Percentiles rank a stretch among this genome's conserved stretches.
Conservation (phyloP, 2,113 vertebrate genomes). For the Boulengeromyrus knoepffleri region DNA sequence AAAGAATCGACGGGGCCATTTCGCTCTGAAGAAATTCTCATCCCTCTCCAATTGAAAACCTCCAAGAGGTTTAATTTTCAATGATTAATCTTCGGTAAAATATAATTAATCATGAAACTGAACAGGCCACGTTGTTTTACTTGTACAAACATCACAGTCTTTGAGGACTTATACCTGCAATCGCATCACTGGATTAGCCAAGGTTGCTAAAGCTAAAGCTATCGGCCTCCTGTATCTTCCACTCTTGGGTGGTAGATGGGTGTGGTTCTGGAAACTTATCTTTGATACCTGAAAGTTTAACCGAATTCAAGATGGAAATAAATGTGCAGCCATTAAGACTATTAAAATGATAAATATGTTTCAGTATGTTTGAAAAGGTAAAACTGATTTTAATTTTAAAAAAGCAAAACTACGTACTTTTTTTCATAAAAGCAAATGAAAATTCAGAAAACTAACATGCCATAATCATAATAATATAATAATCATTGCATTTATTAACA, state of each 20-base stretch:
- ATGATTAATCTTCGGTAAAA: conserved; percentile 56
- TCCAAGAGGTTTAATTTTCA: conserved; percentile 52
- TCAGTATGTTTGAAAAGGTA: not conserved
- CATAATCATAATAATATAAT: not conserved
- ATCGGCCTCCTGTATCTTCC: conserved; percentile 24
- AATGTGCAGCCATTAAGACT: conserved; percentile 12
- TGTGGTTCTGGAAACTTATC: not conserved
- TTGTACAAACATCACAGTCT: conserved; percentile 30
- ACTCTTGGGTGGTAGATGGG: not conserved
- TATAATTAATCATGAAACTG: conserved; percentile 57
- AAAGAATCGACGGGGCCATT: conserved; percentile 64
- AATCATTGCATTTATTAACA: not conserved
- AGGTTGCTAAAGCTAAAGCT: conserved; percentile 23
- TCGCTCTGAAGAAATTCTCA: conserved; percentile 35
- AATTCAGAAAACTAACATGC: not conserved
- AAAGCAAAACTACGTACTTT: not conserved
- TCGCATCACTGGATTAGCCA: conserved; percentile 27
- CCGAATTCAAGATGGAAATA: not conserved
- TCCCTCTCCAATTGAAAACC: conserved; percentile 33
- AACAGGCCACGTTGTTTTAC: conserved; percentile 18
- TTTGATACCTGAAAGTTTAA: not conserved
- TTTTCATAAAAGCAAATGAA: not conserved
- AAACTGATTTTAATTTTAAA: not conserved
- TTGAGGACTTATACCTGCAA: conserved; percentile 21
- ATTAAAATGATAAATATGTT: conserved; percentile 1